Base-by-base conservation (phyloP, 2,113 vertebrate genomes). In the Brevimyrus niger region DNA sequence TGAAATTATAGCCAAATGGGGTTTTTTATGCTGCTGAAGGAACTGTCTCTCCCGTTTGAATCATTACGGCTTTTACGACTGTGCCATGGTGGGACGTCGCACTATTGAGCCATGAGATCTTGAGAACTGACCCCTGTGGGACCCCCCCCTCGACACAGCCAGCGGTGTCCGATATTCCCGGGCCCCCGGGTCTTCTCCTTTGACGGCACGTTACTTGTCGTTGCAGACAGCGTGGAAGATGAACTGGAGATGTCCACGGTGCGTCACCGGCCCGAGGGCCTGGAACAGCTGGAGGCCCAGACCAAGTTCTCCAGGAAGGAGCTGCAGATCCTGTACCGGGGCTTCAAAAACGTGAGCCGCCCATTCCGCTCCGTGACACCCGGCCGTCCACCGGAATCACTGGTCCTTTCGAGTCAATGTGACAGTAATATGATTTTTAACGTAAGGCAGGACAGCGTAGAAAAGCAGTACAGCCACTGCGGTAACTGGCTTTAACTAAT, bases 301-400 rank as follows among this genome's bases (percentile, higher is more conserved):
- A 99, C 97, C 46, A 97, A 97, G 88, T 99, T 99, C 94, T 97
- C 97, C 89, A 97, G 98, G 92, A 99, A 99, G 94, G 98, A 99
- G 95, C 97, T 99, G 15, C 98, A 99, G 95, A 98, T 99, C 92
- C 96, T 99, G 2, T 99, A 99, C 93, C 96, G 98, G 85, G 98
- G 98, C 94, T 99, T 99, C 95, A 99, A 99, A 94, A 99, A 99
- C 0, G 98, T 99, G 44, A 98, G 98, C 92, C 42, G 38, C 38
- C 21, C 38, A 5, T 46, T 46, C 44, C 44, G 44, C 44, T 46
- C 44, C 4, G 44, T 1, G 5, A 46, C 44, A 5, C 44, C 6
- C 44, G 4, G 44, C 44, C 44, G 4, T 46, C 44, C 44, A 21
- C 76, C 44, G 17, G 27, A 73, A 73, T 73, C 31, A 46, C 17